Evolutionary conservation across 2,888 invertebrate species (phyloP), one percentile per base, ranked within the genome.

Genomic region (Hyppa rectilinea): DNA sequence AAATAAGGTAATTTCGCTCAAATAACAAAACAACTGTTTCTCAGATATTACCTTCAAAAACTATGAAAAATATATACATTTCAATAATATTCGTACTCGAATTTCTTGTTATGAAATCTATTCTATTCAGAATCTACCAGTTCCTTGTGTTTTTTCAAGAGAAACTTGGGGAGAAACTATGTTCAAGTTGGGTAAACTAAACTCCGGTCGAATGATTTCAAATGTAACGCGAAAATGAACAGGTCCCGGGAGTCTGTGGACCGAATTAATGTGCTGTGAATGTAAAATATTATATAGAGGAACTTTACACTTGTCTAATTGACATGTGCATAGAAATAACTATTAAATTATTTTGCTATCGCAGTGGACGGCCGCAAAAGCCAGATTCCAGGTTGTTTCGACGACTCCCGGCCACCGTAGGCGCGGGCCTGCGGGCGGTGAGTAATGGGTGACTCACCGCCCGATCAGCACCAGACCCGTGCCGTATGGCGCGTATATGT

Each of bases 161-260:
- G 26, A 71, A 74, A 53, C 52, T 71, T 45, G n/a, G 10, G 9
- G 31, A 45, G 23, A 14, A 72, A 64, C 65, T 49, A 64, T 36
- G 45, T 56, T 58, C 26, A 26, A 56, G 75, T 65, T 50, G n/a
- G 36, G 10, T 36, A 36, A 56, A 40, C 65, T 50, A 58, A 66
- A 52, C n/a, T 50, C 12, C 26, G 56, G 75, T 58, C 36, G n/a
- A 50, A 66, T 56, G 43, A 56, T 38, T 72, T 75, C 49, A 53
- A 47, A 71, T 26, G 12, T 56, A 31, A 65, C 31, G 38, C n/a
- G 17, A 58, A 65, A 49, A 75, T 66, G 67, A 66, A 66, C 56
- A 10, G 66, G 38, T 66, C 55, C 55, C 64, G 12, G 10, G 2
- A 38, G 40, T 31, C 34, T 26, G 31, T 38, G 31, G 9, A 12